Evolutionary conservation across 2,113 vertebrate genomes (phyloP).

Genomic region (Illadopsis cleaveri): DNA sequence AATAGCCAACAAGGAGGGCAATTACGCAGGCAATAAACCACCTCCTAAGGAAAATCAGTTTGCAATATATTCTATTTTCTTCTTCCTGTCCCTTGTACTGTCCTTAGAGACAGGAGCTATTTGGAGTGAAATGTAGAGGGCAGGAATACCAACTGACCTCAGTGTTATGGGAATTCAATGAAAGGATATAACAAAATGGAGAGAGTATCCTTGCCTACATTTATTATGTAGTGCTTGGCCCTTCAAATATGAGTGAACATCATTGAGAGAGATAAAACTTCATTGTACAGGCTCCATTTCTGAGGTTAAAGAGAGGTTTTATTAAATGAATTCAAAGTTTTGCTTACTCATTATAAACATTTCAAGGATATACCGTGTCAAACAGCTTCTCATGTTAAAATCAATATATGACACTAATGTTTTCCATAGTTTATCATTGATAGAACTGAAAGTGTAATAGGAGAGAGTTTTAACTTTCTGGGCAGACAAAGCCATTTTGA

Average conservation of each 20-base stretch:
- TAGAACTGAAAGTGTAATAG: not conserved
- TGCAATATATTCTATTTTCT: not conserved
- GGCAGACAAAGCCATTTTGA: conserved; percentile 23
- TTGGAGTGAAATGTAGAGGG: not conserved
- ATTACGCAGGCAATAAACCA: not conserved
- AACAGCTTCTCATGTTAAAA: conserved; percentile 19
- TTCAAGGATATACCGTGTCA: conserved; percentile 45
- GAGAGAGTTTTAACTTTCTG: not conserved
- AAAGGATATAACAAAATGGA: not conserved
- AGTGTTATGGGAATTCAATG: not conserved
- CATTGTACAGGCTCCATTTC: not conserved
- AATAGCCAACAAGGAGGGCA: not conserved
- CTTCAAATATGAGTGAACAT: not conserved
- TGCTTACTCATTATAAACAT: conserved; percentile 39
- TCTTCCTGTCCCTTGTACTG: not conserved
- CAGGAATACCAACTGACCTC: not conserved
- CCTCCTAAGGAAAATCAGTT: not conserved
- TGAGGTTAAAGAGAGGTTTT: conserved; percentile 21
- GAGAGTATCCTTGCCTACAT: not conserved
- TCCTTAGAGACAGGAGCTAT: not conserved
- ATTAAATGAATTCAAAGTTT: conserved; percentile 30
- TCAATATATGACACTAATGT: conserved; percentile 2
- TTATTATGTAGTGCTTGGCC: not conserved
- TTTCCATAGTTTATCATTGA: not conserved
- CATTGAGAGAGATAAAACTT: not conserved